Evolutionary conservation across 2,888 invertebrate genomes (phyloP).

Genomic region (Nomada goodeniana): DNA sequence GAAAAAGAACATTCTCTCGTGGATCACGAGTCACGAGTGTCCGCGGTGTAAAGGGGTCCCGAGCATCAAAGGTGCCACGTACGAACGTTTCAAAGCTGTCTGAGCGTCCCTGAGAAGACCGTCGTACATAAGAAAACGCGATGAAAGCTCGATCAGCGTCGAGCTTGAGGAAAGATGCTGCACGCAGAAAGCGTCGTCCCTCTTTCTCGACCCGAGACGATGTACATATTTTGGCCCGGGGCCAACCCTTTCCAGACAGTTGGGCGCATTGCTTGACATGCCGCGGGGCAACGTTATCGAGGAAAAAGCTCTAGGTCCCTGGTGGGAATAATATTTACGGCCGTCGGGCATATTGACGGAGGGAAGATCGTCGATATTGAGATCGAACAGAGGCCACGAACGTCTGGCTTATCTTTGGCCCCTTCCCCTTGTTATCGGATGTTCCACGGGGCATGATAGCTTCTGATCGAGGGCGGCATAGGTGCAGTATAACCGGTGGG

Average conservation of each 20-base stretch:
- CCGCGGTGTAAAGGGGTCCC: conserved; percentile 4
- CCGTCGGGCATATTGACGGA: conserved; percentile 43
- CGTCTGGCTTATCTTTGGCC: conserved; percentile 50
- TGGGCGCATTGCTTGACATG: conserved; percentile 78
- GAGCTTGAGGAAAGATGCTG: conserved; percentile 37
- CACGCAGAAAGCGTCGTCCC: conserved; percentile 59
- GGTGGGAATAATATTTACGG: conserved; percentile 74
- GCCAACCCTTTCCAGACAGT: conserved; percentile 83
- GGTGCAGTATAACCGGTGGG: background rate
- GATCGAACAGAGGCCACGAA: conserved; percentile 59
- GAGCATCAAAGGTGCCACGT: conserved; percentile 33
- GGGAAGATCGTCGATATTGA: conserved; percentile 47
- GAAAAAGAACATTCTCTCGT: background rate
- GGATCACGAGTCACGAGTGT: background rate
- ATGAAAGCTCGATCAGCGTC: conserved; percentile 52
- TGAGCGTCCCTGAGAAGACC: background rate
- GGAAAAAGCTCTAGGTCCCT: conserved; percentile 58
- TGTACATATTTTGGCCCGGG: conserved; percentile 72
- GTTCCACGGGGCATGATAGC: conserved; percentile 46
- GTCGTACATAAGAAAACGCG: conserved; percentile 3
- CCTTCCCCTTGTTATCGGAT: conserved; percentile 51
- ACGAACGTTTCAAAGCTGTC: conserved; percentile 21
- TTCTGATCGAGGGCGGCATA: conserved; percentile 2
- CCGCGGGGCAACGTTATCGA: conserved; percentile 68
- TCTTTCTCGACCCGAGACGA: conserved; percentile 28